These are phyloP conservation scores for Seriola rivoliana DNA, from an alignment of 2,113 vertebrate genomes.

Conservation along the genomic window DNA sequence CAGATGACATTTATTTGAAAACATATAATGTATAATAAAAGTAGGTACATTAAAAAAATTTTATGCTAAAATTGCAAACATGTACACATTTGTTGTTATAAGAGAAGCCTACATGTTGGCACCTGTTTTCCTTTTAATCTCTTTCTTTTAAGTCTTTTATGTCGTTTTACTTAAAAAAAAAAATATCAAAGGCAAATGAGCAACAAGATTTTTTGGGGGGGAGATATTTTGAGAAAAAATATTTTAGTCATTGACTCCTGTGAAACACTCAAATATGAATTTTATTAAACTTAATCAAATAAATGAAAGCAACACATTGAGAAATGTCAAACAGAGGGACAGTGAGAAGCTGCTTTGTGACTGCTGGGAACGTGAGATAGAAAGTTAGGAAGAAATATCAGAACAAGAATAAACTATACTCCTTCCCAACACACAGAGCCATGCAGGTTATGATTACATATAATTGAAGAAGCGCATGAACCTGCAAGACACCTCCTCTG, in stretches of 20 bases:
- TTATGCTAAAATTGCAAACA: not conserved
- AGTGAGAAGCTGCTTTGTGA: not conserved
- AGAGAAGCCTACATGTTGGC: not conserved
- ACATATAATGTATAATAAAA: conserved; percentile 55
- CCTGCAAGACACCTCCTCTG: not conserved
- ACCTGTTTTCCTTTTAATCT: not conserved
- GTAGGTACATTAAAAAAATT: not conserved
- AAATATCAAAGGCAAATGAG: too few relatives aligned
- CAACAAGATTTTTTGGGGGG: too few relatives aligned
- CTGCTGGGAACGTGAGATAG: not conserved
- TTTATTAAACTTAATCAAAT: not conserved
- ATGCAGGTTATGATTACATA: conserved; percentile 34
- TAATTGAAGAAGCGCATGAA: conserved; percentile 18
- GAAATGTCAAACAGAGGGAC: not conserved
- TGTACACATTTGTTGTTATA: not conserved
- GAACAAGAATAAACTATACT: conserved; percentile 7
- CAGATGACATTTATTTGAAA: conserved; percentile 29
- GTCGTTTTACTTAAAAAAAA: not conserved
- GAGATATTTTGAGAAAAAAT: not conserved
- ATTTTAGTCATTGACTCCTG: not conserved
- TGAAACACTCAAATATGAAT: not conserved
- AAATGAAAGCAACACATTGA: not conserved
- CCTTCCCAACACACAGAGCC: not conserved
- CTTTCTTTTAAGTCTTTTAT: not conserved
- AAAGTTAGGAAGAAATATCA: conserved; percentile 31